Conservation (phyloP, 2,113 vertebrate species). For the Strix uralensis region DNA sequence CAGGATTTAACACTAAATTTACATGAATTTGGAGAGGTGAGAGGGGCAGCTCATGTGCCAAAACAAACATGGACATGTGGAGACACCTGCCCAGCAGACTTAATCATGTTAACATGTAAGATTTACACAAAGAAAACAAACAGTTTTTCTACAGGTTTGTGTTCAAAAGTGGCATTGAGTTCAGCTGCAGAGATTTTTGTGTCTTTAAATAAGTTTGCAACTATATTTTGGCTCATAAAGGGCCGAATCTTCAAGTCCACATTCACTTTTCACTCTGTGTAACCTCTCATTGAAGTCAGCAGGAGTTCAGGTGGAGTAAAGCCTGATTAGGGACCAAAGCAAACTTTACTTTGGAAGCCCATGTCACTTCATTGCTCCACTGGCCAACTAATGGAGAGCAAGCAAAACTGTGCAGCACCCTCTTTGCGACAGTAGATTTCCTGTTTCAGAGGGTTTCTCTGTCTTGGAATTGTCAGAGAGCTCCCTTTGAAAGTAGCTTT, state of each 20-base stretch:
- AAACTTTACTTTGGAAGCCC: constrained; percentile 53
- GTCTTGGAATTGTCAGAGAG: not conserved
- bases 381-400: not conserved
- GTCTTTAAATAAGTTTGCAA: constrained; percentile 30
- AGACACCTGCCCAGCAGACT: constrained; percentile 48
- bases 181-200: constrained; percentile 14
- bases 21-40: constrained; percentile 46
- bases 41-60: constrained; percentile 2
- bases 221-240: constrained; percentile 23
- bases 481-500: not conserved
- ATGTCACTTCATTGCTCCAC: not conserved
- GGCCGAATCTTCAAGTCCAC: not conserved
- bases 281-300: constrained; percentile 24
- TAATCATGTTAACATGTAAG: constrained; percentile 30
- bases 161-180: constrained; percentile 19
- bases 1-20: constrained; percentile 50
- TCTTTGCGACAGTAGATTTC: not conserved
- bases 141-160: not conserved
- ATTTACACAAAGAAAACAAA: constrained; percentile 51
- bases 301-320: constrained; percentile 44
- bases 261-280: not conserved
- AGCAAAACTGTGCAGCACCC: not conserved
- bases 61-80: constrained; percentile 46
- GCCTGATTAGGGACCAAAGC: constrained; percentile 38
- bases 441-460: not conserved